Percentiles rank a stretch among this genome's conserved stretches.
phyloP scores from a whole-genome alignment of 2,888 invertebrate genomes.

The Drosophila setosimentum region DNA sequence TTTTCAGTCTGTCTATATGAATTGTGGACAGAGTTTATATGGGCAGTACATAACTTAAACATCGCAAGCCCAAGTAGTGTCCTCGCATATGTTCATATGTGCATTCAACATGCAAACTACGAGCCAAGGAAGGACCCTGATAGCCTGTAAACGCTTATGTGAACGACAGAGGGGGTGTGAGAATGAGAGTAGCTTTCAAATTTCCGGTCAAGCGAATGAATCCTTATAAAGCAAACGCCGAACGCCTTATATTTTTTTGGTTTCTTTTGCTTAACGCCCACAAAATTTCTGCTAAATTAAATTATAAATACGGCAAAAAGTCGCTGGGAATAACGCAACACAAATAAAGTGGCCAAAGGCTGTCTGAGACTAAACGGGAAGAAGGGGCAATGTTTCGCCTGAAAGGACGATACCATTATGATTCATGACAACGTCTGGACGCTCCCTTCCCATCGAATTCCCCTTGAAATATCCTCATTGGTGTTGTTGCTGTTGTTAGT shows the following conservation, averaged over 20 bases:
- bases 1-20: constrained; percentile 36
- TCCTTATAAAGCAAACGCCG: constrained; percentile 61
- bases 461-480: not conserved
- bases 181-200: constrained; percentile 52
- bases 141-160: constrained; percentile 52
- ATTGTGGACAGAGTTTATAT: constrained; percentile 48
- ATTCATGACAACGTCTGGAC: constrained; percentile 73
- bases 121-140: constrained; percentile 48
- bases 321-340: constrained; percentile 58
- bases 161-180: constrained; percentile 2
- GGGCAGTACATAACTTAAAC: constrained; percentile 67
- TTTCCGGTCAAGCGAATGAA: constrained; percentile 78
- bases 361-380: constrained; percentile 5
- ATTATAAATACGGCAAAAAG: constrained; percentile 78
- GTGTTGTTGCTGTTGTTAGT: constrained; percentile 48
- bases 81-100: constrained; percentile 55
- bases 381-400: constrained; percentile 9
- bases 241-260: constrained; percentile 49
- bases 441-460: constrained; percentile 20
- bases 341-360: constrained; percentile 66
- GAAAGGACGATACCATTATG: constrained; percentile 62
- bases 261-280: constrained; percentile 71
- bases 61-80: constrained; percentile 49
- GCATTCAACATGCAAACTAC: constrained; percentile 77
- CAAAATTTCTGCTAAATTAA: constrained; percentile 80